These are phyloP conservation scores for Paratilapia polleni DNA, from an alignment of 2,113 vertebrate species.

Conservation along the genomic window DNA sequence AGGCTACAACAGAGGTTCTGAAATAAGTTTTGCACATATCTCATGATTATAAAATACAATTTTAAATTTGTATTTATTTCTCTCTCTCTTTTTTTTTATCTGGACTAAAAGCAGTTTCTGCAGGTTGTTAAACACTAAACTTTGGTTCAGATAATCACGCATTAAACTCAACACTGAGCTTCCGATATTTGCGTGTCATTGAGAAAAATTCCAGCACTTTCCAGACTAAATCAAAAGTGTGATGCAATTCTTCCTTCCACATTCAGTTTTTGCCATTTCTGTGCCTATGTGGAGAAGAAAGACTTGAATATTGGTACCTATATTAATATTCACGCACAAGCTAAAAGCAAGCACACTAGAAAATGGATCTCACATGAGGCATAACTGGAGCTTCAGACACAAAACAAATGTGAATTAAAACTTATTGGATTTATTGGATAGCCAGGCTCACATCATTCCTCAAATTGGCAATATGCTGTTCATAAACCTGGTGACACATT, in stretches of 20 bases:
- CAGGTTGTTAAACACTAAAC: background rate
- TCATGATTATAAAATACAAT: background rate
- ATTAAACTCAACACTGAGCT: background rate
- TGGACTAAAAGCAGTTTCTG: background rate
- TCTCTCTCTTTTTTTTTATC: background rate
- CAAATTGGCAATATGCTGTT: constrained; percentile 64
- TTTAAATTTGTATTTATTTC: background rate
- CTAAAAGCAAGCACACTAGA: constrained; percentile 7
- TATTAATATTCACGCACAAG: background rate
- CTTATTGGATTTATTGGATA: constrained; percentile 42
- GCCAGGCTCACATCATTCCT: constrained; percentile 41
- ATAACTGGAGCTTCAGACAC: background rate
- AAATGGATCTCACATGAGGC: constrained; percentile 27
- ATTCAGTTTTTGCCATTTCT: background rate
- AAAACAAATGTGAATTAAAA: constrained; percentile 37
- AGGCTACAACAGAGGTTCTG: background rate
- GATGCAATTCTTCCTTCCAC: fast-evolving
- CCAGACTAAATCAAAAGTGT: background rate
- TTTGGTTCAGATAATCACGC: background rate
- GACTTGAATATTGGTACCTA: background rate
- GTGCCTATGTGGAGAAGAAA: background rate
- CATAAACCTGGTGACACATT: constrained; percentile 51
- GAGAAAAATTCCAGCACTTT: background rate
- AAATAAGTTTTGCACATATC: background rate
- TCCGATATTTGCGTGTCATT: background rate